These are phyloP conservation scores for Pseudochirops corinnae DNA, from an alignment of 2,797 vertebrate species.

Conservation along the genomic window DNA sequence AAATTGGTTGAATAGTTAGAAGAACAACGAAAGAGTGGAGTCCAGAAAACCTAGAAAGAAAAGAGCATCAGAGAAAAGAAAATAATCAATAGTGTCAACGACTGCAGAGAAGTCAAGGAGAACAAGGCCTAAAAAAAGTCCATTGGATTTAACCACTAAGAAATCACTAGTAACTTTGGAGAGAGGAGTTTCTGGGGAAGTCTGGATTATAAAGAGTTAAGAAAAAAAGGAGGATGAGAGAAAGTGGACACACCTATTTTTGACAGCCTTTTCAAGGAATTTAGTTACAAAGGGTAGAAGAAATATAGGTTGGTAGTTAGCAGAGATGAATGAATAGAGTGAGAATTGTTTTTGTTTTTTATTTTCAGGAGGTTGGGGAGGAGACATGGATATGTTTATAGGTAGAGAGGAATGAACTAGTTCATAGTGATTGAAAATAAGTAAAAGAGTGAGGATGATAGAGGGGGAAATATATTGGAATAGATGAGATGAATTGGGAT, in stretches of 20 bases:
- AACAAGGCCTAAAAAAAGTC: neutral
- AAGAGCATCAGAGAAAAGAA: neutral
- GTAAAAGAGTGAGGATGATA: neutral
- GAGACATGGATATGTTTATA: neutral
- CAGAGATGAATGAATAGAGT: neutral
- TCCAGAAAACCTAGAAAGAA: neutral
- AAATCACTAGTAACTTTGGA: too few relatives aligned
- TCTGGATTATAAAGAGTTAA: neutral
- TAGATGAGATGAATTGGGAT: neutral
- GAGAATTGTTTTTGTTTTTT: neutral
- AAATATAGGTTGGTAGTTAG: neutral
- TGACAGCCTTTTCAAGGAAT: neutral
- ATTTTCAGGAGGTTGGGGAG: neutral
- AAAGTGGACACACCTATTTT: neutral
- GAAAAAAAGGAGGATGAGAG: neutral
- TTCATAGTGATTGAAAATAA: neutral
- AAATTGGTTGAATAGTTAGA: neutral
- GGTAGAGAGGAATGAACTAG: neutral
- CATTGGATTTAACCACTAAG: neutral
- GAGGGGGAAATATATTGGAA: neutral
- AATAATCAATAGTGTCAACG: neutral
- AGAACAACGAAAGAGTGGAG: neutral
- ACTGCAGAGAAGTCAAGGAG: neutral
- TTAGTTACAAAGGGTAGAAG: neutral
- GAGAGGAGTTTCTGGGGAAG: neutral